phyloP scores from a whole-genome alignment of 2,113 vertebrate species.

The Sclerurus mexicanus region DNA sequence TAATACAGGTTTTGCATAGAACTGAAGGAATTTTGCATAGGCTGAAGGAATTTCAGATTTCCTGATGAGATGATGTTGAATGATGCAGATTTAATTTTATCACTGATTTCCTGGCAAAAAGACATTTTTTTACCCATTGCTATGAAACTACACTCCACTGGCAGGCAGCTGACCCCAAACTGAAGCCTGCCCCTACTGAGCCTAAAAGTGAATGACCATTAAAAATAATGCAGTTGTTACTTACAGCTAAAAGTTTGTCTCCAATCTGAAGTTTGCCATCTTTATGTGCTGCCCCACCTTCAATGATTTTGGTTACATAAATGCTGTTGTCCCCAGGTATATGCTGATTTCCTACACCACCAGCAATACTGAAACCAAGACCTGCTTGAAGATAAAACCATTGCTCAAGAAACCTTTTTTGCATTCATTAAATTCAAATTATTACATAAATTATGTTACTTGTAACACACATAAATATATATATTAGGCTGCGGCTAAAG shows the following conservation, averaged over 20 bases:
- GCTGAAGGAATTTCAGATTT: background rate
- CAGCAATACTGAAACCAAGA: slow-evolving; percentile 98
- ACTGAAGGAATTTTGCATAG: background rate
- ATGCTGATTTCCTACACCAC: slow-evolving; percentile 97
- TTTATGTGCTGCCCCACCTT: slow-evolving; percentile 95
- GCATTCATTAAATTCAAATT: background rate
- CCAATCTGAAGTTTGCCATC: slow-evolving; percentile 96
- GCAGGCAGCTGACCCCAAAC: background rate
- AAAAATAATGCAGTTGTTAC: slow-evolving; percentile 29
- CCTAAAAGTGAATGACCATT: background rate
- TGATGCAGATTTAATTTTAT: background rate
- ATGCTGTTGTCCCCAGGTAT: slow-evolving; percentile 99
- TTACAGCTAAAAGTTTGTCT: slow-evolving; percentile 96
- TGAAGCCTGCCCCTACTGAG: background rate
- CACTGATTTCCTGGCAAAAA: background rate
- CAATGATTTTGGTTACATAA: slow-evolving; percentile 98
- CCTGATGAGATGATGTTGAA: background rate
- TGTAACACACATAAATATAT: background rate
- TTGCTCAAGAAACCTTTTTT: background rate
- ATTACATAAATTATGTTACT: background rate
- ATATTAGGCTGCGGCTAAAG: background rate
- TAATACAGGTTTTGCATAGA: background rate
- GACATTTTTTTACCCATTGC: background rate
- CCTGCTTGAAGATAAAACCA: slow-evolving; percentile 74
- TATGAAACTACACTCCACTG: background rate